A percentile compares a stretch with the other conserved stretches of the same genome.
phyloP scores from a whole-genome alignment of 2,888 invertebrate species.

The Tortricodes alternella region DNA sequence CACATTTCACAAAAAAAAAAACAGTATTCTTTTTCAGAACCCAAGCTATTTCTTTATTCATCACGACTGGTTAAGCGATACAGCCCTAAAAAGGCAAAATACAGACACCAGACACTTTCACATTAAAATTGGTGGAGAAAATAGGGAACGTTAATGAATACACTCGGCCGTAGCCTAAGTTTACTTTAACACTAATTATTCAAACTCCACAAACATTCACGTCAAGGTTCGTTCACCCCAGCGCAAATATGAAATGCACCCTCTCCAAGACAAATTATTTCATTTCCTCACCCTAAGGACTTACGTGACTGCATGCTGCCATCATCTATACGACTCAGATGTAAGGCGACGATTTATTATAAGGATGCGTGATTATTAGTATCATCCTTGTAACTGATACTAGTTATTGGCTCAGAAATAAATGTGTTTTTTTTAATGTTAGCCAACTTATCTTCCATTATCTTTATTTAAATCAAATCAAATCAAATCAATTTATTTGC shows the following conservation, averaged over 20 bases:
- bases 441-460: too few species aligned
- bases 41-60: too few species aligned
- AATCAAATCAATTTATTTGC: too few species aligned
- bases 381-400: constrained; percentile 12
- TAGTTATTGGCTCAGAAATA: too few species aligned
- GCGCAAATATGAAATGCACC: constrained; percentile 78
- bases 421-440: too few species aligned
- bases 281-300: constrained; percentile 76
- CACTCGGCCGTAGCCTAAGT: background rate
- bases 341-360: constrained; percentile 63
- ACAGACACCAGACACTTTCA: too few species aligned
- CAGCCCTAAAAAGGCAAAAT: too few species aligned
- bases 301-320: constrained; percentile 71
- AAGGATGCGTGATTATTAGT: constrained; percentile 55
- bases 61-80: too few species aligned
- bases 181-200: constrained; percentile 13
- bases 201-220: constrained; percentile 19
- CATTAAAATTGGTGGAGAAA: too few species aligned
- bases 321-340: constrained; percentile 62
- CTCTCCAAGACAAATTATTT: constrained; percentile 81
- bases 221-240: constrained; percentile 65
- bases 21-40: too few species aligned
- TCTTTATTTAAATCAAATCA: too few species aligned
- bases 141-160: background rate
- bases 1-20: too few species aligned